phyloP scores from a whole-genome alignment of 2,888 invertebrate genomes.

The Nephrotoma guestfalica region DNA sequence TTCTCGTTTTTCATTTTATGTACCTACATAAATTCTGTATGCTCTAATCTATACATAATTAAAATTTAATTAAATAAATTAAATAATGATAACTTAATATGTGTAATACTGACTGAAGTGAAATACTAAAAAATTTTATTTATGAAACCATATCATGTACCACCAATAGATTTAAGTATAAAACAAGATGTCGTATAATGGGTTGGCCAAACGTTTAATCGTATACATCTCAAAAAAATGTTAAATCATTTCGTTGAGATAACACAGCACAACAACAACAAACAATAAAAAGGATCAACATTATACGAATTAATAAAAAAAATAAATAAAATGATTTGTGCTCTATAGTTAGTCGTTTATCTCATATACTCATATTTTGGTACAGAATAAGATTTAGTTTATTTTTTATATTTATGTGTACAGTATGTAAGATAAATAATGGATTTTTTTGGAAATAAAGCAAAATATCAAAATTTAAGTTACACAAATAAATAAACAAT shows the following conservation, averaged over 20 bases:
- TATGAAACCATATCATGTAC: not conserved
- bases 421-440: not conserved
- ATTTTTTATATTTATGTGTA: not conserved
- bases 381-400: not conserved
- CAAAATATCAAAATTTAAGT: not conserved
- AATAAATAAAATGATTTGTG: too few species aligned
- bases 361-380: not conserved
- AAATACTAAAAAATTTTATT: not conserved
- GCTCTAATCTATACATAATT: not conserved
- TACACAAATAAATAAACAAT: not conserved
- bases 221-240: not conserved
- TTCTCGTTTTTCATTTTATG: not conserved
- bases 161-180: not conserved
- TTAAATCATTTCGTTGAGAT: not conserved
- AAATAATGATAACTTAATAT: not conserved
- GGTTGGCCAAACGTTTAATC: not conserved
- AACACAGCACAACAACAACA: not conserved
- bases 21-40: not conserved
- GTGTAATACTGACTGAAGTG: not conserved
- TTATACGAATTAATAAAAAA: not conserved
- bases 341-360: too few species aligned
- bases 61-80: not conserved
- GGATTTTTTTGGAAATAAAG: not conserved
- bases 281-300: not conserved
- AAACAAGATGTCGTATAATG: not conserved